Conservation (phyloP, 2,888 invertebrate genomes). For the Lamellibrachia satsuma region DNA sequence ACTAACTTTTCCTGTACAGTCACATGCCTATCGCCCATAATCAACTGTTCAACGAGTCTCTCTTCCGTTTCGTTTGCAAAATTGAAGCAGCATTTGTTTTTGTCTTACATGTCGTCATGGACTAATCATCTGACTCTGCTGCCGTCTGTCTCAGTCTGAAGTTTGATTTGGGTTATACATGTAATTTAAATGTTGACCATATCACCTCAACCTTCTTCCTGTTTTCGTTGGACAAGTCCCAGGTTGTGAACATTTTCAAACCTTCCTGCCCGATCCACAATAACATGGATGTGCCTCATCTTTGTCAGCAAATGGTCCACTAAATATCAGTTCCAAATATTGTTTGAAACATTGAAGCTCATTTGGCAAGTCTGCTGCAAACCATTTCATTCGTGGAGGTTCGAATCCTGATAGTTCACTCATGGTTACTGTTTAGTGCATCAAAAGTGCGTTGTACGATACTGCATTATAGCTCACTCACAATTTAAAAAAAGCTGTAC, state of each 20-base stretch:
- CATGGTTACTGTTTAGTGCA: not conserved
- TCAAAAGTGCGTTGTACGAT: too few relatives aligned
- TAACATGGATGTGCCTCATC: not conserved
- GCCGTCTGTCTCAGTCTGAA: not conserved
- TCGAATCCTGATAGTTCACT: not conserved
- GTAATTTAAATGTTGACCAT: not conserved
- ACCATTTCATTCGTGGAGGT: not conserved
- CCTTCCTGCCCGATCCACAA: not conserved
- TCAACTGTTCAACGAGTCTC: not conserved
- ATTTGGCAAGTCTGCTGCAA: not conserved
- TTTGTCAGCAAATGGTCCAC: not conserved
- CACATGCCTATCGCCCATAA: not conserved
- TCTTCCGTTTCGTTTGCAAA: not conserved
- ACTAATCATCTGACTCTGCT: constrained; percentile 14
- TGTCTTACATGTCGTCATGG: not conserved
- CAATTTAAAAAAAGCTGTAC: too few relatives aligned
- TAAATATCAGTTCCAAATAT: not conserved
- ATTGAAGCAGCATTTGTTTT: not conserved
- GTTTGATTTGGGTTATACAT: not conserved
- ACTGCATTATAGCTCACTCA: too few relatives aligned
- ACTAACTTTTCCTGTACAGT: constrained; percentile 7
- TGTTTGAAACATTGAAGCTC: not conserved
- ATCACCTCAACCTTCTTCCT: not conserved
- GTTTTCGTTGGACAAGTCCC: not conserved
- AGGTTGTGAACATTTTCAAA: not conserved